phyloP scores from a whole-genome alignment of 2,888 invertebrate genomes.

The Coelopa pilipes region DNA sequence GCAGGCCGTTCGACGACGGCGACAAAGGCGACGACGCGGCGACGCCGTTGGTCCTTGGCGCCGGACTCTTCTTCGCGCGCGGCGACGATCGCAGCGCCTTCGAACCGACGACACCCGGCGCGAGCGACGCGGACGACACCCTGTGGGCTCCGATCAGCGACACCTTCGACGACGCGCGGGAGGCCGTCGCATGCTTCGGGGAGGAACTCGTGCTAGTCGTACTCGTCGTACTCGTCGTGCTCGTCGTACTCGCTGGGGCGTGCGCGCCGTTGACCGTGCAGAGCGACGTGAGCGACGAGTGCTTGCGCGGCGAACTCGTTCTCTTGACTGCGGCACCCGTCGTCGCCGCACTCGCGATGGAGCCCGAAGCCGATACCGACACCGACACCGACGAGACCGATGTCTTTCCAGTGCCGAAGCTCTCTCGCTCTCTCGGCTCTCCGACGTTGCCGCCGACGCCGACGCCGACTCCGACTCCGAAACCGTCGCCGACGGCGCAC shows the following conservation, averaged over 20 bases:
- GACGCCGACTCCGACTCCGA: neutral
- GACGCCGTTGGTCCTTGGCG: slow-evolving; percentile 31
- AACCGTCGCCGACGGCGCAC: slow-evolving; percentile 1
- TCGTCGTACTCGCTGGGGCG: slow-evolving; percentile 40
- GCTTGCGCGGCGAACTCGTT: slow-evolving; percentile 61
- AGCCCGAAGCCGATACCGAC: too few species aligned
- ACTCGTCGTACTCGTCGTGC: slow-evolving; percentile 33
- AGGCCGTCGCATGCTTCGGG: slow-evolving; percentile 25
- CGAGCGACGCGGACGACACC: slow-evolving; percentile 69
- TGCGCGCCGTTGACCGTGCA: slow-evolving; percentile 47
- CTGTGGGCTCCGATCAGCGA: slow-evolving; percentile 1
- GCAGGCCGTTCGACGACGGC: slow-evolving; percentile 17
- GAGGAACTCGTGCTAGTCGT: slow-evolving; percentile 37
- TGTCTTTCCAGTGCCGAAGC: slow-evolving; percentile 19
- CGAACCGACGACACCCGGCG: slow-evolving; percentile 61
- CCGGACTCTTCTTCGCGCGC: slow-evolving; percentile 39
- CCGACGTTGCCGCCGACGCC: too few species aligned
- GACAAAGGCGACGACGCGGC: slow-evolving; percentile 37
- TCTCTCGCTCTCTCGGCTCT: neutral
- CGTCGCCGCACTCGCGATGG: too few species aligned
- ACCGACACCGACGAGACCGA: neutral
- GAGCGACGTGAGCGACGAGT: slow-evolving; percentile 57
- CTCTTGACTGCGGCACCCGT: slow-evolving; percentile 56
- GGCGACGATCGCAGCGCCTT: slow-evolving; percentile 34
- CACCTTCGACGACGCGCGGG: slow-evolving; percentile 29